Percentiles rank a stretch among this genome's conserved stretches.
These are phyloP conservation scores for Saguinus midas DNA, from an alignment of 2,113 vertebrate species.

Conservation along the genomic window DNA sequence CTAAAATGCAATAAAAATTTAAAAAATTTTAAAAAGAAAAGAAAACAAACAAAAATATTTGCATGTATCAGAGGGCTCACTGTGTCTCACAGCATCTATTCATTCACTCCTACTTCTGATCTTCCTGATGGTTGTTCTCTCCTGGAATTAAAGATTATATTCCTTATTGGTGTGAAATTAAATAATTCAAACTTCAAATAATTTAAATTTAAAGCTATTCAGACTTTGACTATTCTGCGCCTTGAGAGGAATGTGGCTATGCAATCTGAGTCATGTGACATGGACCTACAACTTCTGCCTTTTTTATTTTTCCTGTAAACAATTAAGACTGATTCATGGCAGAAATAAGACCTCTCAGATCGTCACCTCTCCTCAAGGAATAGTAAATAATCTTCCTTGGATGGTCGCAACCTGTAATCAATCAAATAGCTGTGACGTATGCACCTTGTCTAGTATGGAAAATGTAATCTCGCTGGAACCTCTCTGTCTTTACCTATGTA, in stretches of 20 bases:
- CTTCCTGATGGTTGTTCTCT: not conserved
- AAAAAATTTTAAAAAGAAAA: too few relatives aligned
- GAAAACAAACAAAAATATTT: too few relatives aligned
- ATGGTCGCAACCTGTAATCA: not conserved
- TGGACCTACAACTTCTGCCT: not conserved
- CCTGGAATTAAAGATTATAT: not conserved
- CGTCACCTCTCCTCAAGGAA: not conserved
- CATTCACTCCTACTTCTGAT: not conserved
- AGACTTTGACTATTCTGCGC: not conserved
- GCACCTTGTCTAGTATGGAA: not conserved
- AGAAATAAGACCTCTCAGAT: not conserved
- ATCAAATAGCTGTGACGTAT: not conserved
- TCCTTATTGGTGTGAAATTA: not conserved
- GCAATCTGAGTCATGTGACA: not conserved
- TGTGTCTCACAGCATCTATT: not conserved
- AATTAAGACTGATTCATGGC: not conserved
- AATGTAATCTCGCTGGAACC: not conserved
- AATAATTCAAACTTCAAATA: not conserved
- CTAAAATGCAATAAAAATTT: too few relatives aligned
- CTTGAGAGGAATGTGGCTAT: not conserved
- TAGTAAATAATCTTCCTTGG: not conserved
- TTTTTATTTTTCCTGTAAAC: not conserved
- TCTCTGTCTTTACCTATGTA: not conserved
- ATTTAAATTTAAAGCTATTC: not conserved
- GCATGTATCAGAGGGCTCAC: not conserved